Conservation (phyloP, 2,113 vertebrate genomes). For the Cygnus atratus region DNA sequence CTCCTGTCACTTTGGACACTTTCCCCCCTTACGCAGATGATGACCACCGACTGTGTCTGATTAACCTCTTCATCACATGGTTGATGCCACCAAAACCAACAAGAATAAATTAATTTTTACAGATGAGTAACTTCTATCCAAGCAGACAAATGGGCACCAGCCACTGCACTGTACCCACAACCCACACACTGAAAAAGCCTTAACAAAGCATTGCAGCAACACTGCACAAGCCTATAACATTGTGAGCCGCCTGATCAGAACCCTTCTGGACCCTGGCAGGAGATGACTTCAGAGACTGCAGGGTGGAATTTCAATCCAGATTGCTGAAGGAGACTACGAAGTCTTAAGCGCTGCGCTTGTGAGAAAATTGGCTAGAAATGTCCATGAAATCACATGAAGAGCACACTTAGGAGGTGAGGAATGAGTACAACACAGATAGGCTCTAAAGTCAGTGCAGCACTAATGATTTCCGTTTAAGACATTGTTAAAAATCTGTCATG, state of each 20-base stretch:
- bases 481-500: background rate
- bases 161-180: accelerated
- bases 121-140: background rate
- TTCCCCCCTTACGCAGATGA: background rate
- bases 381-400: background rate
- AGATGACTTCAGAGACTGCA: background rate
- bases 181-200: background rate
- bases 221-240: background rate
- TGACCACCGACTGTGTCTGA: accelerated
- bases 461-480: background rate
- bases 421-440: background rate
- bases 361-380: background rate
- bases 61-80: background rate
- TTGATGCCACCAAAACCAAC: background rate
- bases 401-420: background rate
- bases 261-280: background rate
- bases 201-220: background rate
- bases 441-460: background rate
- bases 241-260: too few species aligned
- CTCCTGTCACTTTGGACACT: background rate
- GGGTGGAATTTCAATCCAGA: background rate
- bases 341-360: background rate
- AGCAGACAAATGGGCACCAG: background rate
- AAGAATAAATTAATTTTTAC: background rate
- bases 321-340: background rate